Evolutionary conservation across 2,113 vertebrate species (phyloP).

Genomic region (Lycocorax pyrrhopterus): DNA sequence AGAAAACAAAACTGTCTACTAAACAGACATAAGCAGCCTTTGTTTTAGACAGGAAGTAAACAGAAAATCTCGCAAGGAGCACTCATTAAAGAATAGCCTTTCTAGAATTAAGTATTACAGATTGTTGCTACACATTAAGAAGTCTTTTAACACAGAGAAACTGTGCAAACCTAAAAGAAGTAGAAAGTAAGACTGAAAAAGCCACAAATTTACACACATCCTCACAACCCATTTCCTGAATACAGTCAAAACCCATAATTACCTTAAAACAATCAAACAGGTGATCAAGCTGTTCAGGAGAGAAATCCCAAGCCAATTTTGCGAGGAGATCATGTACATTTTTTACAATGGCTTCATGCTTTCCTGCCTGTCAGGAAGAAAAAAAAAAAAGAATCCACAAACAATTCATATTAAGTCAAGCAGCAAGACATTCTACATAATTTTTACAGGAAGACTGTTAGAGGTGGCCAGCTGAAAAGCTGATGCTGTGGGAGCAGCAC

Average conservation of each 20-base stretch:
- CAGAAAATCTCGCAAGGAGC: not conserved
- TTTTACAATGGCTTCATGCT: conserved; percentile 99
- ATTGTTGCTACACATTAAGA: not conserved
- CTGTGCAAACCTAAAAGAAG: not conserved
- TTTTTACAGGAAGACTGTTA: not conserved
- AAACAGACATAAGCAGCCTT: not conserved
- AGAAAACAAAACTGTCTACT: not conserved
- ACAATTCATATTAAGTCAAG: not conserved
- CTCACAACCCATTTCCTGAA: not conserved
- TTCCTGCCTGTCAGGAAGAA: conserved; percentile 83
- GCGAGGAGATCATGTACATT: conserved; percentile 97
- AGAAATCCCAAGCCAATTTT: conserved; percentile 98
- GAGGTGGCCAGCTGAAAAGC: not conserved
- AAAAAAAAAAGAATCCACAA: not conserved
- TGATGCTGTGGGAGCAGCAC: not conserved
- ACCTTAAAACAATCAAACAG: conserved; percentile 99
- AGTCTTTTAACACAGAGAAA: not conserved
- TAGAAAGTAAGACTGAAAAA: not conserved
- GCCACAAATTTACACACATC: not conserved
- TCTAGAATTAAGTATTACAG: not conserved
- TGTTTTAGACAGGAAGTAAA: not conserved
- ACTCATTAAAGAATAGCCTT: not conserved
- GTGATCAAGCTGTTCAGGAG: conserved; percentile 97
- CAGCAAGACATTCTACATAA: not conserved
- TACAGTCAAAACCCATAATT: conserved; percentile 15